Evolutionary conservation across 1,140 invertebrate genomes (phyloP).

Genomic region (Bombyx mori): DNA sequence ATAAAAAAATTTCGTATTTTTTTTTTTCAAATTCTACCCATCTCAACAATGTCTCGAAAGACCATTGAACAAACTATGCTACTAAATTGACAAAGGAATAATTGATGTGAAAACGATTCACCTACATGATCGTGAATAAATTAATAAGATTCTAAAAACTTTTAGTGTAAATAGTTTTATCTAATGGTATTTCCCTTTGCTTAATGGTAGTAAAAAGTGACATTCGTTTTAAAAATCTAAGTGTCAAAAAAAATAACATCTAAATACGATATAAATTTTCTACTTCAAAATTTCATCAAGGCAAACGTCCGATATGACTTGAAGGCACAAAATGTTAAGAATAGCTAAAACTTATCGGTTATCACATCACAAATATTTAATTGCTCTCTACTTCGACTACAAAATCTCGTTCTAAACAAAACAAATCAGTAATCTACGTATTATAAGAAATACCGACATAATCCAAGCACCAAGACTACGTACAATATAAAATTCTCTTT

Average conservation of each 20-base stretch:
- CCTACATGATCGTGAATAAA: no score
- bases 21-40: no score
- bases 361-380: slow-evolving; percentile 13
- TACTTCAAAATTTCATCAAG: slow-evolving; percentile 43
- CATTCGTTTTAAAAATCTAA: no score
- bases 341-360: slow-evolving; percentile 17
- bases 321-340: slow-evolving; percentile 61
- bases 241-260: slow-evolving; percentile 15
- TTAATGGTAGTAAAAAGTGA: no score
- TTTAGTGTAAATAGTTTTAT: no score
- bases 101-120: no score
- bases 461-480: slow-evolving; percentile 48
- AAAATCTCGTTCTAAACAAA: neutral
- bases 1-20: no score
- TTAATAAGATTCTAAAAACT: no score
- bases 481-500: slow-evolving; percentile 31
- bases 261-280: slow-evolving; percentile 40
- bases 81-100: no score
- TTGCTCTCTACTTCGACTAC: neutral
- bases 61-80: no score
- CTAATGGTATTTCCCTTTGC: no score
- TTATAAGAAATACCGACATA: slow-evolving; percentile 10
- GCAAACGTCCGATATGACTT: slow-evolving; percentile 60
- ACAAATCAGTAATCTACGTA: slow-evolving; percentile 1
- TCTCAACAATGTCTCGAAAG: no score